These are phyloP conservation scores for Pinctada fucata DNA, from an alignment of 2,888 invertebrate species.

Conservation along the genomic window DNA sequence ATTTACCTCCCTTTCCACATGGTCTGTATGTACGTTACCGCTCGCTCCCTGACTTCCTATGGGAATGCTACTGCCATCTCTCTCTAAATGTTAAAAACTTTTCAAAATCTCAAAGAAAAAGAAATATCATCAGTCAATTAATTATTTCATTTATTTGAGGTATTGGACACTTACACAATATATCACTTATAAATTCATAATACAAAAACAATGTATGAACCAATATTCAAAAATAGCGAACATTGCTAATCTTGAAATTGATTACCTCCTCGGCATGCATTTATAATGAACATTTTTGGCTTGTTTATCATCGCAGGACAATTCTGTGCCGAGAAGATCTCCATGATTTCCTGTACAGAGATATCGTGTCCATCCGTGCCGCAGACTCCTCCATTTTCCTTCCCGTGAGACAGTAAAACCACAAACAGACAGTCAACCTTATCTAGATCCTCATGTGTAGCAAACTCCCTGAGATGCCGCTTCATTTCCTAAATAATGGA, in stretches of 20 bases:
- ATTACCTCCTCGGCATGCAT: slow-evolving; percentile 64
- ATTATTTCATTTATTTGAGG: too few species aligned
- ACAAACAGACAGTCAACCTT: slow-evolving; percentile 54
- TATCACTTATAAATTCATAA: neutral
- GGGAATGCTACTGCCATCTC: neutral
- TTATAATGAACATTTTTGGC: slow-evolving; percentile 63
- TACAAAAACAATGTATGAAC: neutral
- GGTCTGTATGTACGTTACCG: neutral
- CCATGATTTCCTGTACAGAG: slow-evolving; percentile 39
- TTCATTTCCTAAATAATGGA: slow-evolving; percentile 49
- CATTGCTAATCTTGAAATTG: too few species aligned
- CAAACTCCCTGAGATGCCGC: slow-evolving; percentile 40
- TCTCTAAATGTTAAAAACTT: neutral
- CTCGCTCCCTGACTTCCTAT: neutral
- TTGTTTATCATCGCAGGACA: slow-evolving; percentile 56
- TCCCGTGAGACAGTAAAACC: slow-evolving; percentile 57
- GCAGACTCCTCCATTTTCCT: slow-evolving; percentile 43
- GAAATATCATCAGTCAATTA: neutral
- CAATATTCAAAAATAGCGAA: neutral
- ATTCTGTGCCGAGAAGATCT: slow-evolving; percentile 48
- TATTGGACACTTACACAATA: too few species aligned
- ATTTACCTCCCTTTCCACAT: neutral
- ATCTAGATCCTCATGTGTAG: slow-evolving; percentile 34
- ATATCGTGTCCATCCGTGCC: slow-evolving; percentile 51
- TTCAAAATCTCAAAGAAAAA: neutral